Base-by-base conservation (phyloP, 2,888 invertebrate genomes). In the Willowsia nigromaculata region DNA sequence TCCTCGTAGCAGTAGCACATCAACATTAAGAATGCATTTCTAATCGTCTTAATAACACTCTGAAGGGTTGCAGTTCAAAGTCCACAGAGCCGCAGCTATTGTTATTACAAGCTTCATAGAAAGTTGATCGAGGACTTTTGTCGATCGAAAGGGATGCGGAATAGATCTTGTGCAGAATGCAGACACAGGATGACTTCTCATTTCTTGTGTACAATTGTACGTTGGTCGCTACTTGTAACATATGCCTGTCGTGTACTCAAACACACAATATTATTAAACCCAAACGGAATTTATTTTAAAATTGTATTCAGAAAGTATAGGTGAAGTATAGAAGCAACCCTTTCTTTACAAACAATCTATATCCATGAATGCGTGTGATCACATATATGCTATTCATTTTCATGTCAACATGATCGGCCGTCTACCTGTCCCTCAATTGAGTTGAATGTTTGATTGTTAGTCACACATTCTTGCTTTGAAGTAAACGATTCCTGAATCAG, bases 81-180 rank as follows among this genome's bases (percentile, higher is more conserved):
- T 89, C 89, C 89, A 89, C 68, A 33, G n/a, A 33, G 47, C n/a
- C 33, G 25, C 33, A 18, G 76, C 76, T 80, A 22, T 59, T 82
- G 71, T 85, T 53, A 13, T 71, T 25, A 18, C 9, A n/a, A 33
- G 18, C 25, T 50, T 80, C 74, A 65, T 89, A 89, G 89, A 89
- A 89, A 89, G 89, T 89, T 78, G 85, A 84, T 78, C 56, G 84
- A 84, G 84, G 88, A 85, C 85, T 89, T 82, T 40, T 82, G 85
- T 25, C n/a, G 74, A 59, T 50, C 40, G 71, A 40, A 68, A 78
- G 56, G 85, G 62, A 85, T 22, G 18, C 13, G 40, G 22, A 15
- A 74, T 13, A 22, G 7, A 85, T 18, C 68, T 56, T n/a, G 47
- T 53, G 22, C 18, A 78, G 33, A 47, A 47, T 71, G 30, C 27